Evolutionary conservation across 2,113 vertebrate species (phyloP), one percentile per base, ranked within the genome.

Genomic region (Carlito syrichta): DNA sequence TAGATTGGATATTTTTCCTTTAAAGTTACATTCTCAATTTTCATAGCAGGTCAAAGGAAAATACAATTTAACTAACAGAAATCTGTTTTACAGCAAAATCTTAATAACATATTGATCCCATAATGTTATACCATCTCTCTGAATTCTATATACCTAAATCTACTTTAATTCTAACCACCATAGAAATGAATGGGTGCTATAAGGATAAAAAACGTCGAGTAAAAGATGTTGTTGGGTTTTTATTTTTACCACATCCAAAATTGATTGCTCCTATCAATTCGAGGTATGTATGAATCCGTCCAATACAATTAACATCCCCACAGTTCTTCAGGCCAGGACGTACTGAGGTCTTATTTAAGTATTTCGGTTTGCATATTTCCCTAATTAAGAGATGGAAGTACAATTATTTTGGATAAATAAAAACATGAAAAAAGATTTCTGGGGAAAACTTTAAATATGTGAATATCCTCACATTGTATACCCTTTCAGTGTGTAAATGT

Each of bases 251-350:
- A 96, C 99, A 99, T 98, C 98, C 99, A 38, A 99, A 99, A 98
- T 99, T 99, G 98, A 99, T 99, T 5, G 99, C 99, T 92, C 99
- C 99, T 52, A 99, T 99, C 84, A 99, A 99, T 89, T 99, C 99
- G 98, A 99, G 97, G 98, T 99, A 99, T 0, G 99, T 99, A 98
- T 99, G 99, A 97, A 99, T 99, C 73, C 99, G 98, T 74, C 99
- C 99, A 52, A 99, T 99, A 98, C 99, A 99, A 99, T 99, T 99
- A 35, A 99, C 99, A 3, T 99, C 99, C 0, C 99, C 99, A 5
- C 99, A 99, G 98, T 99, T 99, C 99, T 99, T 99, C 69, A 99
- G 98, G 84, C 99, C 99, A 0, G 99, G 99, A 6, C 99, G 99
- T 54, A 99, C 99, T 0, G 99, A 99, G 0, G 99, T 99, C 98